Evolutionary conservation across 1,140 invertebrate species (phyloP), one percentile per base, ranked within the genome.

Genomic region (Periplaneta americana): DNA sequence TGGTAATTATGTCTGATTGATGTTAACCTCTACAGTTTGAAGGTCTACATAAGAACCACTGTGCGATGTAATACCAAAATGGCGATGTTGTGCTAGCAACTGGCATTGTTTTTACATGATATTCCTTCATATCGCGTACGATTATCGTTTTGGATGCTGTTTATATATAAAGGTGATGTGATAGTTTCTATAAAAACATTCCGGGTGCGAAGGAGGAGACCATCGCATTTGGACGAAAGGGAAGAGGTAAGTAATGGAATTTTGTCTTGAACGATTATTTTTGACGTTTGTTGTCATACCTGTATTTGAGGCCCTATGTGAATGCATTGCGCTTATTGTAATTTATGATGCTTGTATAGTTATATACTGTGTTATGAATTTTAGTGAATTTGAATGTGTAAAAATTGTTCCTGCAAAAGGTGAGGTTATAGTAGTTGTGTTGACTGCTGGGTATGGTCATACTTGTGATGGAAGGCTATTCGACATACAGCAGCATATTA

Each of bases 51-150:
- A 57, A 37, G 74, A 80, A 82, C 78, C 74, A 81, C 82, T 82
- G 57, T 83, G 80, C 34, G 82, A 34, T 81, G 35, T 83, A 74
- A 48, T 79, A 80, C 31, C 80, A 83, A 83, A 78, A 83, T 83
- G 82, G 82, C 82, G 80, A 75, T 81, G 82, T 80, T 82, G 78
- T 82, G 57, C 81, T 81, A 81, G 76, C 34, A 34, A 37, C 35
- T 34, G 76, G 28, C 33, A 34, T 76, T 76, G 75, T 76, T 34
- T 76, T 76, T 66, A n/a, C 4, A 66, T 28, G 48, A 66, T n/a
- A 28, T 66, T 66, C 48, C 48, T 66, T 66, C 48, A 10, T 66
- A 28, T 66, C 48, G 48, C 22, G 22, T 66, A 28, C 48, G 22
- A 66, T 66, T 66, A 1, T 66, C 48, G 48, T 66, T 66, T 66